These are phyloP conservation scores for Menidia beryllina DNA, from an alignment of 2,113 vertebrate genomes.

Conservation along the genomic window DNA sequence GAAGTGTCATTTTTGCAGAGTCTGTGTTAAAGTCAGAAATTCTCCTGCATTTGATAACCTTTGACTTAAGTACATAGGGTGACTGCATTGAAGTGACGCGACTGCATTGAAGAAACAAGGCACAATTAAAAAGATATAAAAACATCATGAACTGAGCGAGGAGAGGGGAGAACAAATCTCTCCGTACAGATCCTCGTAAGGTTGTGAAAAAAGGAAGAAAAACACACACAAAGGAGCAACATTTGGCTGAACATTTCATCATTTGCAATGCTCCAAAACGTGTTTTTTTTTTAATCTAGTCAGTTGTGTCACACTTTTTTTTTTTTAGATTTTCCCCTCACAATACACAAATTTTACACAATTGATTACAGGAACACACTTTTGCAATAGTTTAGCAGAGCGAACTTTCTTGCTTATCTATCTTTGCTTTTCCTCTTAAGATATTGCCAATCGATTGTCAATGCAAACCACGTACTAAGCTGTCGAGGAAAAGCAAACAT, in stretches of 20 bases:
- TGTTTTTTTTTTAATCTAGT: background rate
- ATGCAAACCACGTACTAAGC: constrained; percentile 68
- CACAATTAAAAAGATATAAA: constrained; percentile 74
- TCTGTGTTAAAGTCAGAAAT: constrained; percentile 61
- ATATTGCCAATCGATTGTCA: constrained; percentile 79
- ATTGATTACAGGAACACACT: constrained; percentile 33
- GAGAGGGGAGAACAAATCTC: constrained; percentile 24
- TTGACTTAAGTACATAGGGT: constrained; percentile 77
- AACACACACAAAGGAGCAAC: constrained; percentile 42
- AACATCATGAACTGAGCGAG: constrained; percentile 43
- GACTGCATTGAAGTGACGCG: constrained; percentile 74
- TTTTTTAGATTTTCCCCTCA: constrained; percentile 39
- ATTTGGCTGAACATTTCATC: constrained; percentile 48
- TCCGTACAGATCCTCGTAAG: constrained; percentile 25
- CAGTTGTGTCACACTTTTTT: constrained; percentile 3
- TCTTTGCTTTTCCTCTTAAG: constrained; percentile 23
- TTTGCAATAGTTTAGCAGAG: constrained; percentile 55
- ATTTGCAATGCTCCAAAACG: constrained; percentile 26
- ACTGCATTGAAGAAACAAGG: constrained; percentile 79
- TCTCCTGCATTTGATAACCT: constrained; percentile 61
- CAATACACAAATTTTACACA: constrained; percentile 27
- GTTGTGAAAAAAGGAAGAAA: constrained; percentile 54
- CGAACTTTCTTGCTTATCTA: constrained; percentile 28
- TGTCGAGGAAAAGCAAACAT: constrained; percentile 38
- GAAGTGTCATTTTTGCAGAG: constrained; percentile 71